phyloP scores from a whole-genome alignment of 2,888 invertebrate genomes.

The Nowickia ferox region DNA sequence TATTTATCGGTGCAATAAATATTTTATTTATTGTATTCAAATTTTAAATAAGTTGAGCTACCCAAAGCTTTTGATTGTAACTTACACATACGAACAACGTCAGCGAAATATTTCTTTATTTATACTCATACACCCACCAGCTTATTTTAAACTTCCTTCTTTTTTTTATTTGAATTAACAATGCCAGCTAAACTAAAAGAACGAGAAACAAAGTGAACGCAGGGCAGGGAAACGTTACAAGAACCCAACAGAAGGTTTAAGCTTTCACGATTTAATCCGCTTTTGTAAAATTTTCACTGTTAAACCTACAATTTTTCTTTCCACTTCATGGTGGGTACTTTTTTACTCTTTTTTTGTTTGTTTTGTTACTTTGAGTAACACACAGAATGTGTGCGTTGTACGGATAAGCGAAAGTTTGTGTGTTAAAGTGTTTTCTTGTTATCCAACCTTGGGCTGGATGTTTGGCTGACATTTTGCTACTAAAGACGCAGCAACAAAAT shows the following conservation, averaged over 20 bases:
- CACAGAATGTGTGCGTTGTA: background rate
- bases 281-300: conserved; percentile 65
- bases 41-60: background rate
- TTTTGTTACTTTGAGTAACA: background rate
- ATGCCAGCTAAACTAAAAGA: conserved; percentile 17
- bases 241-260: conserved; percentile 57
- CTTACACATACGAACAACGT: background rate
- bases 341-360: background rate
- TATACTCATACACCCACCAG: background rate
- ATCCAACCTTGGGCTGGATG: conserved; percentile 54
- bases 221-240: background rate
- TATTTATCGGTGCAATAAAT: too few species aligned
- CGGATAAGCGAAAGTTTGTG: background rate
- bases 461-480: conserved; percentile 55
- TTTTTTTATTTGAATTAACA: conserved; percentile 24
- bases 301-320: conserved; percentile 61
- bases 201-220: too few species aligned
- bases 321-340: conserved; percentile 51
- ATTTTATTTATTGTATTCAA: too few species aligned
- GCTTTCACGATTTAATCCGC: conserved; percentile 68
- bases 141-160: conserved; percentile 28
- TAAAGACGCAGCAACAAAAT: conserved; percentile 25
- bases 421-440: conserved; percentile 38
- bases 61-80: background rate
- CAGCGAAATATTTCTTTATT: background rate